Evolutionary conservation across 2,113 vertebrate genomes (phyloP).

Genomic region (Sceloporus undulatus): DNA sequence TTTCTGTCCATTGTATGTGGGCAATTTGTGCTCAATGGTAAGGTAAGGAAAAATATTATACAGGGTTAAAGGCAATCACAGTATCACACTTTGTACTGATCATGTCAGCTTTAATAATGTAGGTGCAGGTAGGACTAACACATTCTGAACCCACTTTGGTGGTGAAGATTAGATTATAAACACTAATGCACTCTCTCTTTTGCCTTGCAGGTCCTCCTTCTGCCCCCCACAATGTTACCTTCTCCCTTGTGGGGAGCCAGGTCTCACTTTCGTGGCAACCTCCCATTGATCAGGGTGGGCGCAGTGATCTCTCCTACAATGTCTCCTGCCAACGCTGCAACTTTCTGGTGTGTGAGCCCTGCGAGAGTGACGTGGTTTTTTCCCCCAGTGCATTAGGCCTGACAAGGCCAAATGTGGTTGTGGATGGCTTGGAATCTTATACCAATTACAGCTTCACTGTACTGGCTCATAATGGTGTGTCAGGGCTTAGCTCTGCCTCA

Average conservation of each 20-base stretch:
- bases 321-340: conserved; percentile 77
- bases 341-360: conserved; percentile 68
- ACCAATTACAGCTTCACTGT: conserved; percentile 81
- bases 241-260: conserved; percentile 73
- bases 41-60: neutral
- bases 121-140: too few species aligned
- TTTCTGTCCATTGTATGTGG: neutral
- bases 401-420: conserved; percentile 47
- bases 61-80: neutral
- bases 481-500: conserved; percentile 61
- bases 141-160: neutral
- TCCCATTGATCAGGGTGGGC: conserved; percentile 73
- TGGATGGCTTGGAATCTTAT: conserved; percentile 76
- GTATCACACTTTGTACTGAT: neutral
- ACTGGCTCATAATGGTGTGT: conserved; percentile 79
- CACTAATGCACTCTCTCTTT: conserved; percentile 12
- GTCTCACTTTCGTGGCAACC: conserved; percentile 79
- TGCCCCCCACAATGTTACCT: conserved; percentile 77
- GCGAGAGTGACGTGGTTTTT: conserved; percentile 68
- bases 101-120: neutral
- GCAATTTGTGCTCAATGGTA: neutral
- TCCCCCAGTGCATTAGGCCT: conserved; percentile 70
- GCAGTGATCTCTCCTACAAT: conserved; percentile 78
- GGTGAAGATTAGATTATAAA: neutral
- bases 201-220: conserved; percentile 79